Evolutionary conservation across 1,140 invertebrate species (phyloP).

Genomic region (Proales similis): DNA sequence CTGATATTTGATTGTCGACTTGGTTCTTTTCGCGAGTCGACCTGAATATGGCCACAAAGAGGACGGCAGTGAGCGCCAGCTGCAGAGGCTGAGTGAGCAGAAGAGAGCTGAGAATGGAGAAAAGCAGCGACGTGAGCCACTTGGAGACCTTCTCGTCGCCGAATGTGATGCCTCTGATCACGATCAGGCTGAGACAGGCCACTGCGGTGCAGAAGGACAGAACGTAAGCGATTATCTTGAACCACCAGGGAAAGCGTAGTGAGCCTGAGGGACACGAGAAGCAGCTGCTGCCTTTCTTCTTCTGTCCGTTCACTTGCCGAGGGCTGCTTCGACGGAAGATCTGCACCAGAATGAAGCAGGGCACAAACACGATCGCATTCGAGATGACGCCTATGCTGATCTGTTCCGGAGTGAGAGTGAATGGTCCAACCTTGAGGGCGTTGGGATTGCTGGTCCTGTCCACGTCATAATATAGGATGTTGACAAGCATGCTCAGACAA

Average conservation of each 20-base stretch:
- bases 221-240: slow-evolving; percentile 55
- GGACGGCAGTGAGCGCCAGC: slow-evolving; percentile 54
- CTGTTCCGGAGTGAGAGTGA: slow-evolving; percentile 19
- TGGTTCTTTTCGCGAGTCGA: slow-evolving; percentile 40
- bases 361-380: background rate
- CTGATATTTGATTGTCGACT: no score
- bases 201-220: slow-evolving; percentile 52
- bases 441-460: slow-evolving; percentile 8
- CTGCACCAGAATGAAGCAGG: slow-evolving; percentile 2
- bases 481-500: slow-evolving; percentile 18
- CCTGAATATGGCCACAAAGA: slow-evolving; percentile 55
- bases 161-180: slow-evolving; percentile 58
- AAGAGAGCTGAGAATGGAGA: slow-evolving; percentile 57
- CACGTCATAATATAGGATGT: slow-evolving; percentile 18
- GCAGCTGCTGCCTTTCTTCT: no score
- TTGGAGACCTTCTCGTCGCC: slow-evolving; percentile 57
- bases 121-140: slow-evolving; percentile 58
- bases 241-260: slow-evolving; percentile 55
- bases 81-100: slow-evolving; percentile 59
- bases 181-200: slow-evolving; percentile 55
- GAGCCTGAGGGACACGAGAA: no score
- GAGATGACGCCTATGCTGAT: slow-evolving; percentile 19
- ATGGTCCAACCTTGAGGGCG: slow-evolving; percentile 6
- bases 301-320: no score
- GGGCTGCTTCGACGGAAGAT: slow-evolving; percentile 7